These are phyloP conservation scores for Sinonovacula constricta DNA, from an alignment of 1,140 invertebrate genomes.

Conservation along the genomic window DNA sequence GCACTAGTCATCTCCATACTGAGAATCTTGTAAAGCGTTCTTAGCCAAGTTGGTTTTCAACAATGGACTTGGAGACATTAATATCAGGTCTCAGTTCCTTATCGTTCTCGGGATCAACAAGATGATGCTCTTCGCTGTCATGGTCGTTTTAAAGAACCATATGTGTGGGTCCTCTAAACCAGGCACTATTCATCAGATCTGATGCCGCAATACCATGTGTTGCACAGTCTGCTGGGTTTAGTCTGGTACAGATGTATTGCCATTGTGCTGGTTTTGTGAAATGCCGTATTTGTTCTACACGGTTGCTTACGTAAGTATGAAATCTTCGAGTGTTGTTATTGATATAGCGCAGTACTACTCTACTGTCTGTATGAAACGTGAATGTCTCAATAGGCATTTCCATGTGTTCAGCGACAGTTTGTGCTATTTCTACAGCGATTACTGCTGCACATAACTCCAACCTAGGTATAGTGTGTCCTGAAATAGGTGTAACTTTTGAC, in stretches of 20 bases:
- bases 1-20: constrained; percentile 5
- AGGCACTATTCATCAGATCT: constrained; percentile 11
- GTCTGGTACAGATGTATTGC: constrained; percentile 31
- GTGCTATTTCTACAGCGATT: constrained; percentile 32
- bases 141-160: not conserved
- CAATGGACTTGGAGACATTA: not conserved
- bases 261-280: constrained; percentile 33
- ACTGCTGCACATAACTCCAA: no score
- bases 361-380: constrained; percentile 46
- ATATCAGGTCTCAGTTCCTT: not conserved
- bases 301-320: constrained; percentile 48
- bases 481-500: not conserved
- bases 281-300: constrained; percentile 34
- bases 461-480: not conserved
- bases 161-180: constrained; percentile 21
- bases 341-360: constrained; percentile 44
- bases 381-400: constrained; percentile 12
- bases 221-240: no score
- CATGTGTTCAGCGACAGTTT: constrained; percentile 18
- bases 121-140: not conserved
- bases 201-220: constrained; percentile 8
- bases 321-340: constrained; percentile 51
- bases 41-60: not conserved
- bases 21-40: constrained; percentile 24
- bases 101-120: constrained; percentile 35